These are phyloP conservation scores for Carapus acus DNA, from an alignment of 2,797 vertebrate genomes.

Conservation along the genomic window DNA sequence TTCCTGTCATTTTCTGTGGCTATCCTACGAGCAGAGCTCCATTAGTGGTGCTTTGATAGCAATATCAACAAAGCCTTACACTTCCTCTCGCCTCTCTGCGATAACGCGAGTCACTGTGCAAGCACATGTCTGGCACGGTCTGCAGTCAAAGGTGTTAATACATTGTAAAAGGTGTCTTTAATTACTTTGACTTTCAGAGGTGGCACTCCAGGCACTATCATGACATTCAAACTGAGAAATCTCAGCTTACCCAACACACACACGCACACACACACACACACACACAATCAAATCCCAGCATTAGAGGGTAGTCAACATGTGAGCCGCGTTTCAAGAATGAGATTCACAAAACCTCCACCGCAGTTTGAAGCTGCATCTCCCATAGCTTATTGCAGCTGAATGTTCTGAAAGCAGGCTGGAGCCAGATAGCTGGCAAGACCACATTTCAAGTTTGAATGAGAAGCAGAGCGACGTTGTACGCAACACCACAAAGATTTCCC, in stretches of 20 bases:
- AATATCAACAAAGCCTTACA: constrained; percentile 31
- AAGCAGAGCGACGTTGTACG: constrained; percentile 44
- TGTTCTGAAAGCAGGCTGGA: constrained; percentile 44
- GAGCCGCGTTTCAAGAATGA: constrained; percentile 43
- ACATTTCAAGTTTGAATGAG: constrained; percentile 68
- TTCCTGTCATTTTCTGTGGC: constrained; percentile 57
- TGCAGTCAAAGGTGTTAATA: constrained; percentile 13
- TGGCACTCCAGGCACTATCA: constrained; percentile 2
- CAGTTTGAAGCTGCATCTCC: constrained; percentile 47
- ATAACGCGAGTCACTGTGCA: background rate
- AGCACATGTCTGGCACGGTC: background rate
- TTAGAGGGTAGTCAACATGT: constrained; percentile 37
- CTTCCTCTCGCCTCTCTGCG: constrained; percentile 17
- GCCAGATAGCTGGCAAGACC: constrained; percentile 55
- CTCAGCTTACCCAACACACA: too few relatives aligned
- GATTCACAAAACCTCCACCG: too few relatives aligned
- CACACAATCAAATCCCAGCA: constrained; percentile 24
- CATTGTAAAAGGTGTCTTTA: background rate
- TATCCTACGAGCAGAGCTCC: constrained; percentile 55
- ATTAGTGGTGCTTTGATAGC: constrained; percentile 51
- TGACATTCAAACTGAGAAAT: constrained; percentile 16
- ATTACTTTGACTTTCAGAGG: constrained; percentile 2
- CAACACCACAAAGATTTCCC: too few relatives aligned
- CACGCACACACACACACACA: constrained; percentile 3
- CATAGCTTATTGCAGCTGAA: constrained; percentile 49